Percentiles rank a stretch among this genome's conserved stretches.
phyloP scores from a whole-genome alignment of 2,113 vertebrate species.

The Hypanus sabinus region DNA sequence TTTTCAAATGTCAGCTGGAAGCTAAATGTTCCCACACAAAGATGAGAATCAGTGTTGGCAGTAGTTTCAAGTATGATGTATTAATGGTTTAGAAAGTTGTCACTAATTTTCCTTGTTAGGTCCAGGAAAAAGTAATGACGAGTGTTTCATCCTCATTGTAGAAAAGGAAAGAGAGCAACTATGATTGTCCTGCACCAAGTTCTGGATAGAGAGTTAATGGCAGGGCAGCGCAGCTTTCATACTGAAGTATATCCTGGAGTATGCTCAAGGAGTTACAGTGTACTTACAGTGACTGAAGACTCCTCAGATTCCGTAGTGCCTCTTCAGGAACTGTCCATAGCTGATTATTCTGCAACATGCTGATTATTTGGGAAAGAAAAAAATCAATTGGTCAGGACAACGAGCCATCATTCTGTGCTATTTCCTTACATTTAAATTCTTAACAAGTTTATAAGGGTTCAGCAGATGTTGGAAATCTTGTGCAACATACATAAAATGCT shows the following conservation, averaged over 20 bases:
- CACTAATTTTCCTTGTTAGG: neutral
- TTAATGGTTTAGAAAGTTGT: neutral
- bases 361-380: constrained; percentile 44
- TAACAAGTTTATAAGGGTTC: neutral
- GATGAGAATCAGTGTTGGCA: neutral
- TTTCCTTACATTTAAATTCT: neutral
- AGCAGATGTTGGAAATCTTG: no score
- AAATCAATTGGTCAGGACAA: neutral
- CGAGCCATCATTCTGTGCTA: neutral
- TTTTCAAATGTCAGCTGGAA: neutral
- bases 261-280: constrained; percentile 5
- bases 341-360: constrained; percentile 92
- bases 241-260: neutral
- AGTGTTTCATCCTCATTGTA: neutral
- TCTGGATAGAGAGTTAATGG: neutral
- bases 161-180: neutral
- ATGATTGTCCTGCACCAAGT: neutral
- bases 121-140: neutral
- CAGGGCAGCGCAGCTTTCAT: neutral
- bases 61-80: neutral
- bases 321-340: constrained; percentile 73
- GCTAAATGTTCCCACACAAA: neutral
- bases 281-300: constrained; percentile 84
- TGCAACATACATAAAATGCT: no score
- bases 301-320: constrained; percentile 72